These are phyloP conservation scores for Lasaia peninsularis DNA, from an alignment of 1,140 invertebrate species.

Conservation along the genomic window DNA sequence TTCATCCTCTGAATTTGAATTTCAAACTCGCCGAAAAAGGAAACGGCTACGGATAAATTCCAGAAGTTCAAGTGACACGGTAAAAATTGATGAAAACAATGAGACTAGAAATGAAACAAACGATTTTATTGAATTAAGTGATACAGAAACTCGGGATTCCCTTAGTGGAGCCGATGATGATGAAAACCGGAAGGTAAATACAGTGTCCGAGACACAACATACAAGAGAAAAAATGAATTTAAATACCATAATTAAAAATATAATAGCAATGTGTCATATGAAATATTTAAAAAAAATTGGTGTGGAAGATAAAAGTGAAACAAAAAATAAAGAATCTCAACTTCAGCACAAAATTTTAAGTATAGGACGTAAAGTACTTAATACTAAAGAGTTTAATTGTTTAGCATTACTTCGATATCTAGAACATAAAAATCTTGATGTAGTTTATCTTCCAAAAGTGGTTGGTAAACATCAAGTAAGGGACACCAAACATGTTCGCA, in stretches of 20 bases:
- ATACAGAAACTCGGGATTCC: slow-evolving; percentile 36
- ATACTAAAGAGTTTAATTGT: slow-evolving; percentile 43
- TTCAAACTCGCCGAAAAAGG: slow-evolving; percentile 26
- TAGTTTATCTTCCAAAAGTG: slow-evolving; percentile 39
- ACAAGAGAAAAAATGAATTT: slow-evolving; percentile 6
- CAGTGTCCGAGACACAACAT: not conserved
- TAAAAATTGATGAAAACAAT: slow-evolving; percentile 24
- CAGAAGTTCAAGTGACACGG: slow-evolving; percentile 49
- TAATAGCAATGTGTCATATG: slow-evolving; percentile 36
- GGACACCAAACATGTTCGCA: slow-evolving; percentile 14
- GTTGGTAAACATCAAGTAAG: slow-evolving; percentile 30
- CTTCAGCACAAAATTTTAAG: slow-evolving; percentile 59
- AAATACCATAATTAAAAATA: slow-evolving; percentile 25
- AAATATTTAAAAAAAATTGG: slow-evolving; percentile 37
- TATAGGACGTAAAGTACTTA: slow-evolving; percentile 54
- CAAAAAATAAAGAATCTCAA: slow-evolving; percentile 23
- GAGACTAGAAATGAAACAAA: slow-evolving; percentile 13
- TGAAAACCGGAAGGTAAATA: not conserved
- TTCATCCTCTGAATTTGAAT: slow-evolving; percentile 32
- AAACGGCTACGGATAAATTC: slow-evolving; percentile 34
- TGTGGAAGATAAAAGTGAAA: slow-evolving; percentile 18
- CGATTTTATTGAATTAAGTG: slow-evolving; percentile 39
- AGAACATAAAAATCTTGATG: slow-evolving; percentile 52
- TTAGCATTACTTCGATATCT: slow-evolving; percentile 52
- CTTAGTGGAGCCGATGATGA: slow-evolving; percentile 11